Evolutionary conservation across 2,888 invertebrate genomes (phyloP), one percentile per base, ranked within the genome.

Genomic region (Acleris holmiana): DNA sequence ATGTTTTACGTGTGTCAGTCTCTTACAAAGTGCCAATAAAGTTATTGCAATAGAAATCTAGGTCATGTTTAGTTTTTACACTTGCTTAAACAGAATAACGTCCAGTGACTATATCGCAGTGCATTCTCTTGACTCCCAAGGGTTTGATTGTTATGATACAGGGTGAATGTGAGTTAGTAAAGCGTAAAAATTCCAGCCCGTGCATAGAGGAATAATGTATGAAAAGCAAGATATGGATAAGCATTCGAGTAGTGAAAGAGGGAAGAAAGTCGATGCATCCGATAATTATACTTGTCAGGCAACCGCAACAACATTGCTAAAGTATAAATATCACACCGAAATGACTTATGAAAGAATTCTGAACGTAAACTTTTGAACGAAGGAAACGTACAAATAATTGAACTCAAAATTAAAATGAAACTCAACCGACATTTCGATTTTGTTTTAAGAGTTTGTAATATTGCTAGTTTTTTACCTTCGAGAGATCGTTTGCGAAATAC

Each of bases 401-500:
- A 69, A 83, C 84, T 77, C 73, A 72, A 85, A 82, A 78, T 69
- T 71, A 83, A 76, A 73, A 79, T 82, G 81, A 79, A 87, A 87
- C 80, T 84, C 74, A 85, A 85, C 86, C 85, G 87, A 87, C 76
- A 79, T 81, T 84, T 85, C 81, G 80, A 77, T 84, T 82, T 84
- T 81, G 81, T 84, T 79, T 79, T 82, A 76, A 78, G 74, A 79
- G 83, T 81, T 84, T 83, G 82, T 85, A 87, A 80, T 86, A 88
- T 83, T 83, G 86, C 84, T 87, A 88, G 81, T 84, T 94, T 95
- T 95, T 96, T 97, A 97, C 97, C 97, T 97, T 97, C 97, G 96
- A 97, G 96, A 95, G 97, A 97, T 96, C 97, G 96, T 97, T 97
- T 97, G 96, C 97, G 97, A 97, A 97, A 97, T 95, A 97, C 96